These are phyloP conservation scores for Onchidella celtica DNA, from an alignment of 2,888 invertebrate species.

Conservation along the genomic window DNA sequence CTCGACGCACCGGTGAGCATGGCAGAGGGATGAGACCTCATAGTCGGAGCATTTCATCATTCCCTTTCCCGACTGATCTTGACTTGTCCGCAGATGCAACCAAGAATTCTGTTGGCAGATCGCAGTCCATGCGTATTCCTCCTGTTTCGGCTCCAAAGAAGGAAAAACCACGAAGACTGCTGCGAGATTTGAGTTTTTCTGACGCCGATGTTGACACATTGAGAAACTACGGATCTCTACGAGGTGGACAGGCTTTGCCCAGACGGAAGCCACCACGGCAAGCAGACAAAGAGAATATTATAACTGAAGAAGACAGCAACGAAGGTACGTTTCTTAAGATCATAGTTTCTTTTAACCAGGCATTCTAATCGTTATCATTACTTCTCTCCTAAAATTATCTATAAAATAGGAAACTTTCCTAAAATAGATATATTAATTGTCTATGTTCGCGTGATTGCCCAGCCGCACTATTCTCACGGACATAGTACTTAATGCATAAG, in stretches of 20 bases:
- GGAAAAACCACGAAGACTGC: not conserved
- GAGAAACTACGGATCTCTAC: conserved; percentile 15
- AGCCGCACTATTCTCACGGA: too few relatives aligned
- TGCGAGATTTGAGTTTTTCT: conserved; percentile 33
- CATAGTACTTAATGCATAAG: too few relatives aligned
- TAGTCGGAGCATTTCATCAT: not conserved
- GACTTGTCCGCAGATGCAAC: not conserved
- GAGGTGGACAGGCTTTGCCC: not conserved
- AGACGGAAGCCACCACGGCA: not conserved
- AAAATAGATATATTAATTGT: too few relatives aligned
- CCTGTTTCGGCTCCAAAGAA: not conserved
- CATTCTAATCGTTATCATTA: too few relatives aligned
- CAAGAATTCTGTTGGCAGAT: not conserved
- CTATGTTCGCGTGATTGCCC: too few relatives aligned
- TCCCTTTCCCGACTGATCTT: not conserved
- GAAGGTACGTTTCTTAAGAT: too few relatives aligned
- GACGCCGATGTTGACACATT: not conserved
- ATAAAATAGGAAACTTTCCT: too few relatives aligned
- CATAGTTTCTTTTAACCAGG: too few relatives aligned
- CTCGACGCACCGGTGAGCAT: not conserved
- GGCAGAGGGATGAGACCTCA: not conserved
- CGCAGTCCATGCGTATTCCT: conserved; percentile 9
- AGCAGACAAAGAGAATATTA: too few relatives aligned
- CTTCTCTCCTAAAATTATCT: too few relatives aligned
- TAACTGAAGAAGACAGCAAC: not conserved